Base-by-base conservation (phyloP, 2,888 invertebrate genomes). In the Chrysomela aeneicollis region DNA sequence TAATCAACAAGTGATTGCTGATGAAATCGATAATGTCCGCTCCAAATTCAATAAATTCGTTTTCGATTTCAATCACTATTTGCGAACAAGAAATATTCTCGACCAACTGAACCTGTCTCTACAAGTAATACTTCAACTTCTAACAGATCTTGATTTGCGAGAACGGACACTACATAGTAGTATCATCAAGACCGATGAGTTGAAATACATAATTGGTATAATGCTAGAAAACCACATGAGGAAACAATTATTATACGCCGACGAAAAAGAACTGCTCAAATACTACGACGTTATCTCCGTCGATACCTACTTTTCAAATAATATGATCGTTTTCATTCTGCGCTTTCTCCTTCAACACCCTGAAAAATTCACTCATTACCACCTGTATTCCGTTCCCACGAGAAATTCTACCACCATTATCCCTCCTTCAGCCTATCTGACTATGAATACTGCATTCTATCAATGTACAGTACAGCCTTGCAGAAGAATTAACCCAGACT, bases 1-100 rank as follows among this genome's bases (percentile, higher is more conserved):
- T 17, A 58, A 58, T 30, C 58, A 58, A 49, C 18, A 47, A 22
- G 30, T 26, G 1, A 58, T 58, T 8, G 49, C 18, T 21, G 3
- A 17, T 37, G 55, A 55, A 35, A 55, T 55, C 35, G 42, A 42
- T 35, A 42, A 1, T 15, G 9, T 55, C 17, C 30, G 30, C 4
- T 26, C 21, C 2, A n/a, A 51, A 26, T 8, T 53, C 15, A 17
- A 53, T 17, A 32, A 32, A 9, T 32, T 35, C 10, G 32, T 32
- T 5, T 53, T 32, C 32, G 53, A 53, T 10, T 53, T 17, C 18
- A 53, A 53, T 17, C n/a, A 42, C 6, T 26, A 26, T 26, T 5
- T 26, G 26, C 26, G 6, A 26, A 26, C 26, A 26, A 26, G 42
- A 10, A 42, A 42, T 42, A 42, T 42, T 9, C 8, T 10, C 2